Evolutionary conservation across 2,888 invertebrate genomes (phyloP), one percentile per base, ranked within the genome.

Genomic region (Rugalucina vietnamica): DNA sequence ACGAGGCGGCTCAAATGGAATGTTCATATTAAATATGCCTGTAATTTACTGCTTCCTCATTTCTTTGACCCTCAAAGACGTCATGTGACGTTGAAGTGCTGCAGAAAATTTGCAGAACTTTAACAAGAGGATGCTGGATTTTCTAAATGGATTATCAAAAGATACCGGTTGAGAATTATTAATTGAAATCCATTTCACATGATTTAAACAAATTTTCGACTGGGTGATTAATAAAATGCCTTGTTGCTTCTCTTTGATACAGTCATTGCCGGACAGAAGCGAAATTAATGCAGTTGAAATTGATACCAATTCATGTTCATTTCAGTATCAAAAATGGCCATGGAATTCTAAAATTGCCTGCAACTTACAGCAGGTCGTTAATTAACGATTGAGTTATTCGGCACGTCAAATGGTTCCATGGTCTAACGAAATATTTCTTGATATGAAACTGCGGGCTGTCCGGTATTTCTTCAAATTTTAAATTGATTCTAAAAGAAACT

Each of bases 71-170:
- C 21, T 65, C 65, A 65, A 65, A 65, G 65, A 65, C 65, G 8
- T 34, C 65, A 65, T 18, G 65, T 29, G 34, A 65, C 65, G 65
- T 65, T 65, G 34, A 65, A 65, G 65, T 65, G 24, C 34, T 34
- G 65, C 65, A 57, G 57, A 57, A 57, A 57, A 57, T 57, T 57
- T 27, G 27, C 57, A 65, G 65, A 65, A 65, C 65, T 1, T 65
- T 18, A 29, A 34, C 34, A 12, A 65, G 65, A 34, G 34, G 34
- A 34, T 34, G 21, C 34, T 34, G 32, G 10, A 65, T 65, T 65
- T 65, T 65, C 65, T 65, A 65, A 65, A 65, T 65, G 65, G 65
- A 34, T 29, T 65, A 65, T 65, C 65, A 65, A 65, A 65, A 65
- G 65, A 65, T 65, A 65, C 32, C 24, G 21, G 34, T 34, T 65